Evolutionary conservation across 2,888 invertebrate genomes (phyloP).

Genomic region (Physocephala rufipes): DNA sequence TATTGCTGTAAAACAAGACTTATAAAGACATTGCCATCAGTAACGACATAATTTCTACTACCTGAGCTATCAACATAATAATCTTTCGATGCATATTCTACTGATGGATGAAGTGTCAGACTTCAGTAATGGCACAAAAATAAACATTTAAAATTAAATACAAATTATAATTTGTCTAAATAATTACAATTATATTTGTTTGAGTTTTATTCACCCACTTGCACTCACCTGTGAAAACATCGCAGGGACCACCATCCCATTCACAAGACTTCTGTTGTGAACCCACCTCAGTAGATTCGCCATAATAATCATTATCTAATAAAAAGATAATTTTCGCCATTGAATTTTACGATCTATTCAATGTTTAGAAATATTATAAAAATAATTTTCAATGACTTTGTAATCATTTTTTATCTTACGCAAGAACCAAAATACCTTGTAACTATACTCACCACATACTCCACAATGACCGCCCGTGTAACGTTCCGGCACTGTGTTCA

Average conservation of each 20-base stretch:
- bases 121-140: slow-evolving; percentile 69
- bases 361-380: no score
- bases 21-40: slow-evolving; percentile 79
- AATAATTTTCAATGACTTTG: no score
- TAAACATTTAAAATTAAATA: slow-evolving; percentile 4
- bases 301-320: slow-evolving; percentile 81
- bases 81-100: slow-evolving; percentile 77
- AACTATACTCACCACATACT: slow-evolving; percentile 71
- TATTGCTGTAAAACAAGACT: slow-evolving; percentile 77
- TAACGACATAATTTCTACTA: slow-evolving; percentile 75
- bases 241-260: slow-evolving; percentile 89
- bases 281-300: slow-evolving; percentile 78
- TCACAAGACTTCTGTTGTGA: slow-evolving; percentile 81
- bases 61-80: slow-evolving; percentile 82
- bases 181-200: neutral
- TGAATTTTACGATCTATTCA: no score
- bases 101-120: slow-evolving; percentile 75
- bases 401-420: no score
- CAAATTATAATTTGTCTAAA: neutral
- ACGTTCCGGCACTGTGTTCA: slow-evolving; percentile 90
- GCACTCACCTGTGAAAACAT: slow-evolving; percentile 84
- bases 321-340: neutral
- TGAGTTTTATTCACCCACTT: slow-evolving; percentile 61
- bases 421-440: no score
- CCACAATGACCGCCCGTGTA: slow-evolving; percentile 91